These are phyloP conservation scores for Mythimna pallens DNA, from an alignment of 2,888 invertebrate species.

Conservation along the genomic window DNA sequence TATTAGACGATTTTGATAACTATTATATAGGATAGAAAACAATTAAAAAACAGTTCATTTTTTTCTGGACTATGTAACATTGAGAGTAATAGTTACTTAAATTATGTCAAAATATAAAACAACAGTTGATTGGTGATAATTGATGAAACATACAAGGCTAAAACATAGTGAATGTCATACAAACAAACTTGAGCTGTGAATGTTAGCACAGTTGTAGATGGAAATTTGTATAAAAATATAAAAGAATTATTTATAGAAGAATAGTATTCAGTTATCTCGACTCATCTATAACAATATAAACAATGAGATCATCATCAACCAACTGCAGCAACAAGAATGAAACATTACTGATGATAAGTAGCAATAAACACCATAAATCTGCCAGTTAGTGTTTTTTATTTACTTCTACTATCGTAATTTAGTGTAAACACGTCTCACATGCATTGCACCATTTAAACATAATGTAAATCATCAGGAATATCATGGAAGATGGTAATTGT, in stretches of 20 bases:
- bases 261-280: slow-evolving; percentile 23
- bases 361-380: slow-evolving; percentile 19
- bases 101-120: not conserved
- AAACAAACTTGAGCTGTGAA: slow-evolving; percentile 1
- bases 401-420: slow-evolving; percentile 7
- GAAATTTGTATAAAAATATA: not conserved
- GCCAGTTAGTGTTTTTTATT: slow-evolving; percentile 11
- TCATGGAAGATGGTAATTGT: slow-evolving; percentile 1
- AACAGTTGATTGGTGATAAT: not conserved
- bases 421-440: slow-evolving; percentile 23
- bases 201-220: not conserved
- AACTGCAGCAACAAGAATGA: slow-evolving; percentile 17
- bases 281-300: slow-evolving; percentile 32
- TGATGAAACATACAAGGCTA: not conserved
- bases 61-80: not conserved
- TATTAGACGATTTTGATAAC: not conserved
- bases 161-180: not conserved
- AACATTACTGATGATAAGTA: slow-evolving; percentile 3
- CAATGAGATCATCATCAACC: slow-evolving; percentile 50
- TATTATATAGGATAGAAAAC: not conserved
- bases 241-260: not conserved
- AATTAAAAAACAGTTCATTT: too few relatives aligned
- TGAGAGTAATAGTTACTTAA: not conserved
- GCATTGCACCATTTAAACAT: slow-evolving; percentile 8
- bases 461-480: slow-evolving; percentile 16